Percentiles rank a stretch among this genome's conserved stretches.
phyloP scores from a whole-genome alignment of 2,888 invertebrate genomes.

The Xylota sylvarum region DNA sequence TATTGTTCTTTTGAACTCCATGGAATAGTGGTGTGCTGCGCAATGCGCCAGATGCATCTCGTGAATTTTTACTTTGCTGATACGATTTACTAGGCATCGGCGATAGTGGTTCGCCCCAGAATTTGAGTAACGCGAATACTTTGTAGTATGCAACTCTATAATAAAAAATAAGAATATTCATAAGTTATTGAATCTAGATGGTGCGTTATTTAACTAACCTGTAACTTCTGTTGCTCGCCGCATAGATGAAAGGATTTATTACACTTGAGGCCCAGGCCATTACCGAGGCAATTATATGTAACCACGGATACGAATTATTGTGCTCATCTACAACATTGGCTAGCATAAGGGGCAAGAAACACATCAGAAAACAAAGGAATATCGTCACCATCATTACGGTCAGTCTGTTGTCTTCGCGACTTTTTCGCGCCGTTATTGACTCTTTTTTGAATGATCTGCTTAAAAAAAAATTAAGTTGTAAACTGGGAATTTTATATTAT shows the following conservation, averaged over 20 bases:
- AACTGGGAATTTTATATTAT: too few species aligned
- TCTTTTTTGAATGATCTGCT: constrained; percentile 81
- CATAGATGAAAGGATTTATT: constrained; percentile 95
- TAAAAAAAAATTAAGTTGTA: neutral
- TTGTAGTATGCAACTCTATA: constrained; percentile 83
- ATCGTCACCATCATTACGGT: constrained; percentile 95
- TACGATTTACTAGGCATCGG: constrained; percentile 84
- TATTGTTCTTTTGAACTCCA: constrained; percentile 81
- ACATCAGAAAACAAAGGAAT: constrained; percentile 93
- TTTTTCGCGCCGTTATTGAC: constrained; percentile 81
- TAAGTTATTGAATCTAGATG: neutral
- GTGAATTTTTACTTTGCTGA: constrained; percentile 83
- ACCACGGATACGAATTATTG: constrained; percentile 88
- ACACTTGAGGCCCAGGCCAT: constrained; percentile 96
- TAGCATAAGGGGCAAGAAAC: constrained; percentile 94
- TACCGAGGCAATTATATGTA: constrained; percentile 93
- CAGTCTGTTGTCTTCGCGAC: constrained; percentile 91
- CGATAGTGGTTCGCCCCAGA: constrained; percentile 84
- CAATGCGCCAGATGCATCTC: constrained; percentile 82
- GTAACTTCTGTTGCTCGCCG: constrained; percentile 94
- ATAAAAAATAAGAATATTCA: constrained; percentile 16
- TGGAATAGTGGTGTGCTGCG: constrained; percentile 83
- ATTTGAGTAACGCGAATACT: constrained; percentile 83
- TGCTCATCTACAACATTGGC: constrained; percentile 95
- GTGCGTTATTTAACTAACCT: constrained; percentile 81